Percentiles rank a stretch among this genome's conserved stretches.
Evolutionary conservation across 1,140 invertebrate genomes (phyloP).

Genomic region (Euglossa dilemma): DNA sequence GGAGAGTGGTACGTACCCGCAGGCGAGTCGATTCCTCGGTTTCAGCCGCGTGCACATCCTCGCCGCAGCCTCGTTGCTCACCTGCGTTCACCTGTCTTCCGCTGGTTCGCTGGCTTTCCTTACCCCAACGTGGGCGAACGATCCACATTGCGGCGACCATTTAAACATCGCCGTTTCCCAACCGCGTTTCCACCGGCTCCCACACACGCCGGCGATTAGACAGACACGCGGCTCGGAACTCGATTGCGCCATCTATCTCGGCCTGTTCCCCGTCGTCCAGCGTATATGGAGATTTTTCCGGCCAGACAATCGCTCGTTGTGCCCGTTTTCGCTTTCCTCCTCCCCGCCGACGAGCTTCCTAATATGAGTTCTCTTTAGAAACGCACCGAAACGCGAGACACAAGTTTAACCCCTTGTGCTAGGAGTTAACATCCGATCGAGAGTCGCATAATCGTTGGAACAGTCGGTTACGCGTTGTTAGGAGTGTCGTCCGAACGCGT

Average conservation of each 20-base stretch:
- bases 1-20: constrained; percentile 54
- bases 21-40: constrained; percentile 60
- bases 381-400: not conserved
- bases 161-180: constrained; percentile 44
- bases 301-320: constrained; percentile 5
- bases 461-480: too few species aligned
- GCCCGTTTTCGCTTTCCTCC: not conserved
- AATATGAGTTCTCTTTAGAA: not conserved
- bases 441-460: too few species aligned
- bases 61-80: constrained; percentile 54
- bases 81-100: constrained; percentile 71
- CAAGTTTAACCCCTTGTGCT: too few species aligned
- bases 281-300: constrained; percentile 25
- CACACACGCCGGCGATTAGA: constrained; percentile 41
- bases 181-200: constrained; percentile 16
- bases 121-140: constrained; percentile 52
- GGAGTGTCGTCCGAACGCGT: too few species aligned
- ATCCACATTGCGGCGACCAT: constrained; percentile 36
- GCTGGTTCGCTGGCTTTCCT: constrained; percentile 60
- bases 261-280: not conserved
- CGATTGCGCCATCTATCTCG: constrained; percentile 21
- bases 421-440: too few species aligned
- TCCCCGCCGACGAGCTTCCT: not conserved
- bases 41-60: constrained; percentile 59
- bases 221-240: constrained; percentile 31